These are phyloP conservation scores for Perodicticus potto DNA, from an alignment of 2,797 vertebrate species.

Conservation along the genomic window DNA sequence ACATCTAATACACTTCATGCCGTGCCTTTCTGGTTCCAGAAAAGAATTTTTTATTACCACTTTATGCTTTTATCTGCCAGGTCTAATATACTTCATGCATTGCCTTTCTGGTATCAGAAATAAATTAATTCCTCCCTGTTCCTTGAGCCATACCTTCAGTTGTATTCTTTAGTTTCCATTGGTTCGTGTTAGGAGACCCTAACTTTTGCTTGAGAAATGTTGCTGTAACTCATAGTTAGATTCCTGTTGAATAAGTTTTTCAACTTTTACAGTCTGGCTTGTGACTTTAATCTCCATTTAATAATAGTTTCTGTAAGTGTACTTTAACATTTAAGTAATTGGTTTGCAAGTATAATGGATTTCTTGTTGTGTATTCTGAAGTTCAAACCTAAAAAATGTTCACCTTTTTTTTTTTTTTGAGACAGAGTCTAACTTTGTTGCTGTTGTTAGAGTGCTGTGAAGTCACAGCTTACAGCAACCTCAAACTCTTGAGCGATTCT, in stretches of 20 bases:
- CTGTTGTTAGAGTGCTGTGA: too few species aligned
- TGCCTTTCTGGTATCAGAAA: neutral
- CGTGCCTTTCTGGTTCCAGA: too few species aligned
- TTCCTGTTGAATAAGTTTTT: constrained; percentile 45
- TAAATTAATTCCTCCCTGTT: constrained; percentile 43
- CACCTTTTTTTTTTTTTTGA: neutral
- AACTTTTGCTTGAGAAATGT: constrained; percentile 30
- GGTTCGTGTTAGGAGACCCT: neutral
- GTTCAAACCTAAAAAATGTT: constrained; percentile 38
- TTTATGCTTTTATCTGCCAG: neutral
- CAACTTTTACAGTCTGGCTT: constrained; percentile 50
- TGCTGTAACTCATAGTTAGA: neutral
- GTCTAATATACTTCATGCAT: neutral
- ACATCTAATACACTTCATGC: too few species aligned
- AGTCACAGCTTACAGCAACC: too few species aligned
- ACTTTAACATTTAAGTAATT: constrained; percentile 55
- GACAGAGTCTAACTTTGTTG: too few species aligned
- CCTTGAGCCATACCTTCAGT: neutral
- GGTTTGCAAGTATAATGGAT: constrained; percentile 24
- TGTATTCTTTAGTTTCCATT: constrained; percentile 39
- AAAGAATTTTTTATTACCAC: neutral
- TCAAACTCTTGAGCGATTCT: too few species aligned
- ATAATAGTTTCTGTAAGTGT: constrained; percentile 18
- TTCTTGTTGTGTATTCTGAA: constrained; percentile 22
- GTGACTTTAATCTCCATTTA: constrained; percentile 59